phyloP scores from a whole-genome alignment of 2,113 vertebrate species.

The Solea solea region DNA sequence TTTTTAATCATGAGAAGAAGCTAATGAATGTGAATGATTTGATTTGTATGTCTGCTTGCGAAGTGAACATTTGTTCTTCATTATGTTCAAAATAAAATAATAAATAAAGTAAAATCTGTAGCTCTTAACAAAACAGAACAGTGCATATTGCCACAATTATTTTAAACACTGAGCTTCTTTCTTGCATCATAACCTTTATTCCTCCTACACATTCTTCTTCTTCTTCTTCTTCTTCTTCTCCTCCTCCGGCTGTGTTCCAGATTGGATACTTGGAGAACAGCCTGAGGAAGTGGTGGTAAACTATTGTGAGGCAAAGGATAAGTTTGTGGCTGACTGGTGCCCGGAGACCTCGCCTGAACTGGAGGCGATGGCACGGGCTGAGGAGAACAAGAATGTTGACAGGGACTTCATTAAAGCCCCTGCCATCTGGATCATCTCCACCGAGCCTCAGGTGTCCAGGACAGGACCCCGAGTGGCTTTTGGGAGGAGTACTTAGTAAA shows the following conservation, averaged over 20 bases:
- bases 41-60: too few relatives aligned
- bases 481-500: constrained; percentile 59
- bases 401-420: constrained; percentile 57
- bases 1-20: too few relatives aligned
- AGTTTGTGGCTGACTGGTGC: constrained; percentile 80
- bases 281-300: constrained; percentile 78
- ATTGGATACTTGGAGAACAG: constrained; percentile 88
- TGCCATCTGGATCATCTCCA: constrained; percentile 78
- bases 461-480: constrained; percentile 73
- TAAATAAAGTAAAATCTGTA: too few relatives aligned
- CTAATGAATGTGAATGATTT: too few relatives aligned
- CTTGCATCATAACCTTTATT: too few relatives aligned
- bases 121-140: neutral
- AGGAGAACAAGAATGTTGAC: constrained; percentile 72
- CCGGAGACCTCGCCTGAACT: constrained; percentile 81
- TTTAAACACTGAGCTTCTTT: too few relatives aligned
- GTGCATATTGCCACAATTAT: neutral
- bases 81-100: too few relatives aligned
- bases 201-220: too few relatives aligned
- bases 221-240: neutral
- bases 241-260: constrained; percentile 64
- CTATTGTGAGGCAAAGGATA: constrained; percentile 78
- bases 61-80: too few relatives aligned
- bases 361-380: constrained; percentile 70
- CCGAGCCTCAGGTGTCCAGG: constrained; percentile 60